These are phyloP conservation scores for Poicephalus gulielmi DNA, from an alignment of 2,113 vertebrate species.

Conservation along the genomic window DNA sequence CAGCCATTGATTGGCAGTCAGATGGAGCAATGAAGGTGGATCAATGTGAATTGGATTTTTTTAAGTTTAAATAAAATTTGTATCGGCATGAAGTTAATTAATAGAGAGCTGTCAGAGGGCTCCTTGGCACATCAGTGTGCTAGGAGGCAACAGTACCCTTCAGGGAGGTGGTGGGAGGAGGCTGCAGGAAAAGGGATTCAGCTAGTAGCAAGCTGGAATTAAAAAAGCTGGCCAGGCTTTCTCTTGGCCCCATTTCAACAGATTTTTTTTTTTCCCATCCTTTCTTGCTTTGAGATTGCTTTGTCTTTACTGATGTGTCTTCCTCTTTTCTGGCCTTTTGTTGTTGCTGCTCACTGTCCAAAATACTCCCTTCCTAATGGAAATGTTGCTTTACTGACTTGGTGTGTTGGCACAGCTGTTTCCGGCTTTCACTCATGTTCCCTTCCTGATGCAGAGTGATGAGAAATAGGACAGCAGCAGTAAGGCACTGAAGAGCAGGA, in stretches of 20 bases:
- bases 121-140: conserved; percentile 62
- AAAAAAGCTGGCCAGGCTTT: not conserved
- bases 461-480: not conserved
- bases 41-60: conserved; percentile 77
- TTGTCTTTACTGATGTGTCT: not conserved
- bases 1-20: conserved; percentile 66
- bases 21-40: conserved; percentile 65
- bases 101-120: conserved; percentile 73
- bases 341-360: not conserved
- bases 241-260: not conserved
- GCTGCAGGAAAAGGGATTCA: conserved; percentile 28
- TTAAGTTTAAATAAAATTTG: conserved; percentile 76
- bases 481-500: accelerated
- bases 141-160: conserved; percentile 44
- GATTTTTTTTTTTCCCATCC: not conserved
- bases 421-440: not conserved
- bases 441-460: not conserved
- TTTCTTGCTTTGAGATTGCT: not conserved
- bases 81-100: conserved; percentile 77
- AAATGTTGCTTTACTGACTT: not conserved
- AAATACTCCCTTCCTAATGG: not conserved
- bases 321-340: not conserved
- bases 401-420: not conserved
- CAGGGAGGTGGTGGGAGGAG: conserved; percentile 32
- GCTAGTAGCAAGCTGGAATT: conserved; percentile 38